Evolutionary conservation across 1,140 invertebrate species (phyloP).

Genomic region (Heliothis subflexa): DNA sequence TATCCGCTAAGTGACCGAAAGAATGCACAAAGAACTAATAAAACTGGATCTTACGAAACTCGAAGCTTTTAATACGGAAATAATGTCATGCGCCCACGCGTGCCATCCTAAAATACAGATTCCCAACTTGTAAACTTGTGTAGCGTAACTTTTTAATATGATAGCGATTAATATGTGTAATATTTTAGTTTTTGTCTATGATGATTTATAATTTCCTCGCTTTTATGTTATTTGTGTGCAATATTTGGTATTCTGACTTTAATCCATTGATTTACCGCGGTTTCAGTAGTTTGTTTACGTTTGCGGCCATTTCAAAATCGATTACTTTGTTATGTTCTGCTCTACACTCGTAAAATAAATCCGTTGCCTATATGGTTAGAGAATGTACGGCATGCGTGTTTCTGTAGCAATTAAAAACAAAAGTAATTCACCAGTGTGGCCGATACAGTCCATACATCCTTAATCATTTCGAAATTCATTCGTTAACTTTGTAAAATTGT

Average conservation of each 20-base stretch:
- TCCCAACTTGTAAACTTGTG: slow-evolving; percentile 48
- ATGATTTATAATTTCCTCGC: slow-evolving; percentile 48
- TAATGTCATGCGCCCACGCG: slow-evolving; percentile 64
- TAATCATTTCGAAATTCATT: slow-evolving; percentile 62
- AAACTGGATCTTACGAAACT: slow-evolving; percentile 64
- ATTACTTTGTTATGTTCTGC: slow-evolving; percentile 15
- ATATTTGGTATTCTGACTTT: slow-evolving; percentile 40
- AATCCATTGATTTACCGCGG: slow-evolving; percentile 41
- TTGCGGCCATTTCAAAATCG: slow-evolving; percentile 19
- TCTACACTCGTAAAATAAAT: background rate
- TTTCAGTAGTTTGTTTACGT: slow-evolving; percentile 24
- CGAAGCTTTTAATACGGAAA: slow-evolving; percentile 67
- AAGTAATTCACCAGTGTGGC: slow-evolving; percentile 44
- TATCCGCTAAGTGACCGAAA: slow-evolving; percentile 71
- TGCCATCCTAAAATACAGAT: slow-evolving; percentile 51
- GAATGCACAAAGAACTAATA: slow-evolving; percentile 63
- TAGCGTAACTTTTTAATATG: slow-evolving; percentile 50
- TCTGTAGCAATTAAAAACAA: slow-evolving; percentile 33
- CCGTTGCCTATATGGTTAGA: background rate
- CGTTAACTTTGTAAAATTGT: slow-evolving; percentile 54
- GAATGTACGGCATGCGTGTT: slow-evolving; percentile 14
- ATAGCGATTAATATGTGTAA: slow-evolving; percentile 50
- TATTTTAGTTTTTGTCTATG: slow-evolving; percentile 50
- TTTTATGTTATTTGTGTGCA: slow-evolving; percentile 46
- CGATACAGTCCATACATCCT: slow-evolving; percentile 45